Base-by-base conservation (phyloP, 2,797 vertebrate genomes). In the Holocentrus rufus region DNA sequence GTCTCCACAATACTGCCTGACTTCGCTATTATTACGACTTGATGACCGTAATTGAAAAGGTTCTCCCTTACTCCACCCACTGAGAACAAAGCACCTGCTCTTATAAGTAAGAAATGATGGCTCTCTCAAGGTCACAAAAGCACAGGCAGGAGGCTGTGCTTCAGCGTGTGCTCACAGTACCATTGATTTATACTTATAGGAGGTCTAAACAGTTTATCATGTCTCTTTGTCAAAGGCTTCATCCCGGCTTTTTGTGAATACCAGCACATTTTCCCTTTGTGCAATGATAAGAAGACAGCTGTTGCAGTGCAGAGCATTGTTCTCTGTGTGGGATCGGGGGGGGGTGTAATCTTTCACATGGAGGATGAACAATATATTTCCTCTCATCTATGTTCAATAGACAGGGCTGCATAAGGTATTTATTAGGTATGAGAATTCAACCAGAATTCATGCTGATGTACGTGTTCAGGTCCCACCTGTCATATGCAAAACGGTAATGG, bases 61-160 rank as follows among this genome's bases (percentile, higher is more conserved):
- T 47, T 30, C 27, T 65, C 54, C 17, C n/a, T 34, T 74, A 15
- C 76, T 66, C 60, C n/a, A 18, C 67, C 76, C 11, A 31, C 76
- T 62, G 75, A 82, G 81, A 87, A 90, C 83, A 89, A 87, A 83
- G 64, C 76, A 82, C 73, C 77, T 77, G 65, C 76, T 74, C 59
- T 76, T 79, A 69, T 44, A 77, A 76, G 76, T 74, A 22, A 77
- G 60, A 64, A 84, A 50, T 52, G 69, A 79, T 72, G 68, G 61
- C 71, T 85, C 83, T 68, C 73, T 90, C 88, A 91, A 92, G 90
- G 90, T 91, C 88, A 84, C 76, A 63, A 57, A 57, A 39, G 75
- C 77, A 44, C 59, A 25, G 46, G 34, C 42, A 64, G 39, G 64
- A 70, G 65, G 67, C 75, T 44, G 49, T 18, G 76, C 76, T 62